Evolutionary conservation across 37 sponge, comb jelly and placozoan genomes (phyloP).

Genomic region (Beroe ovata): DNA sequence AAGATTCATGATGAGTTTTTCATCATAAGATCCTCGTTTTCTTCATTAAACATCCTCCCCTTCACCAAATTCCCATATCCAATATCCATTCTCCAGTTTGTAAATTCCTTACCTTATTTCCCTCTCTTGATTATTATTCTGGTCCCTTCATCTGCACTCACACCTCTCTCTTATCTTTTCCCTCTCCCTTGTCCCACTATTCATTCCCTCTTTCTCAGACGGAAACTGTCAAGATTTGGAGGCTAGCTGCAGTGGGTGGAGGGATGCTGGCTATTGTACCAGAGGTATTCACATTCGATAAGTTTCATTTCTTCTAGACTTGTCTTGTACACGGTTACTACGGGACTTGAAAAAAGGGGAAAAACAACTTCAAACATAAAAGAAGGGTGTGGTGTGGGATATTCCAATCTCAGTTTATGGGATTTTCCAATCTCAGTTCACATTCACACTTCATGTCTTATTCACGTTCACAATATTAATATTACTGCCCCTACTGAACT

Average conservation of each 20-base stretch:
- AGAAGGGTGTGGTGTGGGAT: background rate
- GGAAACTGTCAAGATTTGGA: background rate
- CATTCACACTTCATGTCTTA: too few species aligned
- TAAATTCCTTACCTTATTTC: background rate
- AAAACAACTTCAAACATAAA: background rate
- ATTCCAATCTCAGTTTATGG: background rate
- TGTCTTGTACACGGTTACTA: background rate
- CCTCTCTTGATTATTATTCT: too few species aligned
- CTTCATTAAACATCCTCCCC: too few species aligned
- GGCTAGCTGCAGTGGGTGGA: background rate
- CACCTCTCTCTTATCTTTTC: too few species aligned
- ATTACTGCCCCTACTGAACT: background rate
- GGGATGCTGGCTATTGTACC: background rate
- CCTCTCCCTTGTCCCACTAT: too few species aligned
- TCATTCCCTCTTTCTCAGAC: background rate
- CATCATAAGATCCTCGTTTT: too few species aligned
- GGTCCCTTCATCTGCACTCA: too few species aligned
- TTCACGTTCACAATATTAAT: background rate
- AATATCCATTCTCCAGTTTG: too few species aligned
- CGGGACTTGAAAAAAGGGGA: background rate
- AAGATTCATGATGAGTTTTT: too few species aligned
- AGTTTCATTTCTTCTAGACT: too few species aligned
- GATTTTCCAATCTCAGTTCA: background rate
- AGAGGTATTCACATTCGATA: too few species aligned
- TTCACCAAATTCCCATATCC: too few species aligned